Evolutionary conservation across 2,113 vertebrate species (phyloP).

Genomic region (Passerina amoena): DNA sequence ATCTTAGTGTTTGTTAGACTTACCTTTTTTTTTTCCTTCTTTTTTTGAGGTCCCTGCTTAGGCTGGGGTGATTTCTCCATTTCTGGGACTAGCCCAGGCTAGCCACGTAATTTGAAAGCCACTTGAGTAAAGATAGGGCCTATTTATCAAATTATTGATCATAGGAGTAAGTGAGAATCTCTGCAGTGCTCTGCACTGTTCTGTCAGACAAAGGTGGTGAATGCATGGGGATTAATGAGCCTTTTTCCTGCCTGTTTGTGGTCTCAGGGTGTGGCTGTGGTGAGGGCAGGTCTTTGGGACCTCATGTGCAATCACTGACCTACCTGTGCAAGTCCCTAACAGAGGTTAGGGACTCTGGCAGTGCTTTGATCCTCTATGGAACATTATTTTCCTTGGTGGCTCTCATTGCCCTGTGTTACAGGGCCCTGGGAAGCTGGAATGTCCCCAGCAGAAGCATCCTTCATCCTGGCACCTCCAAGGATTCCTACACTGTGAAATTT

Average conservation of each 20-base stretch:
- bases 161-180: neutral
- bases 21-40: neutral
- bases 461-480: neutral
- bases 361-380: neutral
- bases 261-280: neutral
- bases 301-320: accelerated
- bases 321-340: neutral
- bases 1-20: neutral
- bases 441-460: accelerated
- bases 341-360: neutral
- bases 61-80: neutral
- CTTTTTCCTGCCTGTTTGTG: neutral
- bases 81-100: neutral
- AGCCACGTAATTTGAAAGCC: neutral
- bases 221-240: neutral
- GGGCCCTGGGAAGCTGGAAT: neutral
- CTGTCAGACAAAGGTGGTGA: neutral
- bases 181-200: neutral
- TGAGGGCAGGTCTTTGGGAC: neutral
- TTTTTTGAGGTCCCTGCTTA: neutral
- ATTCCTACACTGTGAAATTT: neutral
- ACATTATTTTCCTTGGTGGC: neutral
- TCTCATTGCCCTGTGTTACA: neutral
- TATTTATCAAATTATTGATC: neutral
- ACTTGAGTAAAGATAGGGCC: neutral